Conservation (phyloP, 2,113 vertebrate genomes). For the Cyanoderma ruficeps region DNA sequence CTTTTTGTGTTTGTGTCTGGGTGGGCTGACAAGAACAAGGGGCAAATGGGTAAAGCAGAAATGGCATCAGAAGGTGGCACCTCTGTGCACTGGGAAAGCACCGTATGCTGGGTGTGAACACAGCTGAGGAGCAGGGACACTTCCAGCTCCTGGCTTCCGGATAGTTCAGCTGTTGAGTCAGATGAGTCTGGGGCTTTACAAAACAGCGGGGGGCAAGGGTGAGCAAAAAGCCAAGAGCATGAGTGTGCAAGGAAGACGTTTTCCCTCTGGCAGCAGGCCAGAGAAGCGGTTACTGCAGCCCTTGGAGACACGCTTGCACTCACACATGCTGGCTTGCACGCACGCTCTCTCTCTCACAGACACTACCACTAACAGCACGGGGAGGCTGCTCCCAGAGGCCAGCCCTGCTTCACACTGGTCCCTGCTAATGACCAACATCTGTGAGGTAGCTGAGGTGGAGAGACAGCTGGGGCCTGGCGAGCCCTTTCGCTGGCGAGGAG, state of each 20-base stretch:
- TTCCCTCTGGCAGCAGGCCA: background rate
- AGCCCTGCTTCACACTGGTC: background rate
- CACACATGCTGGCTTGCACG: background rate
- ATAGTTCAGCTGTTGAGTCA: conserved; percentile 9
- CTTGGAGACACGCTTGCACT: background rate
- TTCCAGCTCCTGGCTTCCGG: background rate
- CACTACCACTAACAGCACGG: background rate
- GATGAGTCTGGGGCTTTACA: background rate
- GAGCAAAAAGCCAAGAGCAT: background rate
- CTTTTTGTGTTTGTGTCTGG: background rate
- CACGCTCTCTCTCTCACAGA: background rate
- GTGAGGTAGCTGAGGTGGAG: background rate
- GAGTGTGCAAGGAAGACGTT: background rate
- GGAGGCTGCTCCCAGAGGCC: background rate
- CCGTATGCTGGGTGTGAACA: rapidly evolving
- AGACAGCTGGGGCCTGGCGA: background rate
- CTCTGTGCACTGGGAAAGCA: rapidly evolving
- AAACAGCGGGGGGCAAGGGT: background rate
- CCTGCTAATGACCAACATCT: conserved; percentile 33
- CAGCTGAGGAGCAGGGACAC: background rate
- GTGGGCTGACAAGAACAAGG: background rate
- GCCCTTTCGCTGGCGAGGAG: background rate
- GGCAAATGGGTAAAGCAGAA: background rate
- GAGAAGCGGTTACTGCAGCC: background rate
- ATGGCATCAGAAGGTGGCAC: background rate